phyloP scores from a whole-genome alignment of 2,888 invertebrate genomes.

The Ectemnius cavifrons region DNA sequence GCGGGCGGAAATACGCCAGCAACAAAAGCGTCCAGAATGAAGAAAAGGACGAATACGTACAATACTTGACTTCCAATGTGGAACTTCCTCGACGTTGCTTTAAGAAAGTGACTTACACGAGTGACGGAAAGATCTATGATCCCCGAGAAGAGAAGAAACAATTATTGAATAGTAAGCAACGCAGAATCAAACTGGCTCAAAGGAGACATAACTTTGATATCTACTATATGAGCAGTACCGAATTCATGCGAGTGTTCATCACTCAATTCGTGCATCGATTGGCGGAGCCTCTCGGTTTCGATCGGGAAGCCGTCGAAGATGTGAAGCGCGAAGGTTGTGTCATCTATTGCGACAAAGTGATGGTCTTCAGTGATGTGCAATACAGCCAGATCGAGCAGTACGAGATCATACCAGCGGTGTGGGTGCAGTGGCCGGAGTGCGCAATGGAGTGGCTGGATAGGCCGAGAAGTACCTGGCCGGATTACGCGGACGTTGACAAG shows the following conservation, averaged over 20 bases:
- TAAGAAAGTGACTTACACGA: constrained; percentile 64
- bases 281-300: constrained; percentile 81
- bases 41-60: background rate
- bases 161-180: constrained; percentile 63
- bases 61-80: constrained; percentile 25
- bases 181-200: constrained; percentile 62
- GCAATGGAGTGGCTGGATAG: constrained; percentile 85
- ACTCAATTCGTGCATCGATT: constrained; percentile 82
- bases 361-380: constrained; percentile 73
- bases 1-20: background rate
- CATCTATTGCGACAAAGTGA: constrained; percentile 82
- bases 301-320: constrained; percentile 79
- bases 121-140: constrained; percentile 67
- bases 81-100: constrained; percentile 70
- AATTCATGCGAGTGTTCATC: constrained; percentile 85
- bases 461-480: constrained; percentile 84
- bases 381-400: constrained; percentile 77
- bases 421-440: constrained; percentile 85
- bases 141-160: constrained; percentile 57
- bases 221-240: constrained; percentile 81
- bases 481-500: constrained; percentile 83
- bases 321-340: constrained; percentile 82
- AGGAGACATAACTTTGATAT: constrained; percentile 66
- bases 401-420: constrained; percentile 86
- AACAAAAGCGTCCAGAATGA: constrained; percentile 2